Evolutionary conservation across 1,140 invertebrate genomes (phyloP), one percentile per base, ranked within the genome.

Genomic region (Drosophila teissieri): DNA sequence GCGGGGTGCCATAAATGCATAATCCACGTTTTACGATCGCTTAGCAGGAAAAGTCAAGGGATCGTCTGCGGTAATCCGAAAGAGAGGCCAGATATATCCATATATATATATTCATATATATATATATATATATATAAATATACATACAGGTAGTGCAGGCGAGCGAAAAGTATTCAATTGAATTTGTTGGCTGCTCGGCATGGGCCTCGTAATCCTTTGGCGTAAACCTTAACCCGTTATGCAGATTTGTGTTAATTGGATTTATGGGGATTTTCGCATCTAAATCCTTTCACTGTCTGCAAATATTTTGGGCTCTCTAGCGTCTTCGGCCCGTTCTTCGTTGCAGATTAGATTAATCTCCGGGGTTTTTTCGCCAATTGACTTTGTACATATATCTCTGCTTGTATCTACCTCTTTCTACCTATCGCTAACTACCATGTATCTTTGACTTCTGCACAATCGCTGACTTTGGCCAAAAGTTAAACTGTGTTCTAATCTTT

Each of bases 161-260:
- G 0, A 39, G 3, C 6, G 4, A 11, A n/a, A 63, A 61, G 12
- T 45, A 45, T 72, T 88, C 83, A 82, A 88, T 88, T 86, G 75
- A 86, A 80, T 67, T 80, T 70, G 68, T 8, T 6, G 17, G 44
- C 22, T 17, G 27, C 34, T 7, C 40, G 39, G 45, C 19, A 17
- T 15, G n/a, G 6, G 40, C 10, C 7, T 10, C 54, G 8, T 81
- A 74, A 78, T 69, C 77, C 62, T 68, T 61, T 61, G 4, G 15
- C 48, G 14, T 15, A 22, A 46, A 40, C 75, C 60, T 37, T 65
- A 68, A 61, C 44, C 64, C 84, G 84, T 74, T 91, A 83, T 89
- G 89, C 79, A 90, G 90, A 83, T 90, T 90, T 85, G 77, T 91
- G 64, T 91, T 91, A 91, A 91, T 91, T 91, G 90, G 90, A 91